These are phyloP conservation scores for Synanthedon andrenaeformis DNA, from an alignment of 2,888 invertebrate genomes.

Conservation along the genomic window DNA sequence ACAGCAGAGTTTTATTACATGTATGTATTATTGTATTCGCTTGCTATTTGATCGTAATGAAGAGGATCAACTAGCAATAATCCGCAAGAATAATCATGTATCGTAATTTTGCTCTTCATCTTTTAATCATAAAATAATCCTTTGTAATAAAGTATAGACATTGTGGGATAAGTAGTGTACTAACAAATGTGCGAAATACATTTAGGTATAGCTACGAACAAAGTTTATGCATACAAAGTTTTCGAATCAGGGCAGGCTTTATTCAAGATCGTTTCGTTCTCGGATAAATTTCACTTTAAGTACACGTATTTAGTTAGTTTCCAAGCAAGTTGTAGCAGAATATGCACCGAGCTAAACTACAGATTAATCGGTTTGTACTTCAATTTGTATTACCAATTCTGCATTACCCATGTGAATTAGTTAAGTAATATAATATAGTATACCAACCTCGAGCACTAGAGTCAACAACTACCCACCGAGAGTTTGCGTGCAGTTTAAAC, in stretches of 20 bases:
- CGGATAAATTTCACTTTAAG: conserved; percentile 26
- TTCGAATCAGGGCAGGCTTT: conserved; percentile 15
- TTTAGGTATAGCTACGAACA: conserved; percentile 10
- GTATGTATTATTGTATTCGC: too few relatives aligned
- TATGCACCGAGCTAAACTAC: conserved; percentile 14
- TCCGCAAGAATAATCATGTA: too few relatives aligned
- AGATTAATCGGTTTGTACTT: conserved; percentile 16
- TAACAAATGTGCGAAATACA: conserved; percentile 1
- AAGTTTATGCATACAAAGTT: conserved; percentile 15
- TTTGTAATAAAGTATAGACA: too few relatives aligned
- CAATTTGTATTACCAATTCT: not conserved
- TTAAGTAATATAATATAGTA: not conserved
- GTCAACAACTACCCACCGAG: too few relatives aligned
- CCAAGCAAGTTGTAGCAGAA: conserved; percentile 17
- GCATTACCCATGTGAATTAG: not conserved
- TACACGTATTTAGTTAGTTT: conserved; percentile 18
- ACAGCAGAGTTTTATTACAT: too few relatives aligned
- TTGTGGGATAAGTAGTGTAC: too few relatives aligned
- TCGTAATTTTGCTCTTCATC: too few relatives aligned
- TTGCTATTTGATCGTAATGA: too few relatives aligned
- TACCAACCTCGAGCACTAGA: too few relatives aligned
- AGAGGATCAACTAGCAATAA: too few relatives aligned
- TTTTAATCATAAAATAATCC: too few relatives aligned
- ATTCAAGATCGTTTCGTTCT: conserved; percentile 9
- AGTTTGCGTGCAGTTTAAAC: too few relatives aligned